These are phyloP conservation scores for Gracilinanus agilis DNA, from an alignment of 2,113 vertebrate genomes.

Conservation along the genomic window DNA sequence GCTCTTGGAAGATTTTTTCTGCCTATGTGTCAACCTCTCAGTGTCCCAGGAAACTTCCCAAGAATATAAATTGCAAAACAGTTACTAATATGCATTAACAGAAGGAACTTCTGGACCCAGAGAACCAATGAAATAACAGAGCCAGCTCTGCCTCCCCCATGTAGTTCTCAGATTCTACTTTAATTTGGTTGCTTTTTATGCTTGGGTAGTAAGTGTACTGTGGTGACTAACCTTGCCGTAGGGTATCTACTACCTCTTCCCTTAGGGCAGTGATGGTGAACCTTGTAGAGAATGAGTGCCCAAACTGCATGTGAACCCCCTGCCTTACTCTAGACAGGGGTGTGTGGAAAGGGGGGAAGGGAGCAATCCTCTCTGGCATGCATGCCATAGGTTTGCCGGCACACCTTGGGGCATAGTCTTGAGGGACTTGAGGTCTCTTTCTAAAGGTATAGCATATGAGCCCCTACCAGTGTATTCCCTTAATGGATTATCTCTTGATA, in stretches of 20 bases:
- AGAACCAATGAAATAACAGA: neutral
- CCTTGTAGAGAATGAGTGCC: too few relatives aligned
- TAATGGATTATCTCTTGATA: neutral
- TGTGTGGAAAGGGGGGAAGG: too few relatives aligned
- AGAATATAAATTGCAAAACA: neutral
- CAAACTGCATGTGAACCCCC: too few relatives aligned
- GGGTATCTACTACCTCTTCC: neutral
- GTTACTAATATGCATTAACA: neutral
- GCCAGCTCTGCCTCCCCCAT: neutral
- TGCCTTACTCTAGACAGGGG: too few relatives aligned
- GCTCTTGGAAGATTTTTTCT: neutral
- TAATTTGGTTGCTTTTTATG: neutral
- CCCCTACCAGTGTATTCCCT: neutral
- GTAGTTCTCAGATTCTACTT: neutral
- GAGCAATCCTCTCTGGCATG: too few relatives aligned
- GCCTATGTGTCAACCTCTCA: neutral
- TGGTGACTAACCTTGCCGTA: neutral
- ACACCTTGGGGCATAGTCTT: neutral
- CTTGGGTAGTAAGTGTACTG: neutral
- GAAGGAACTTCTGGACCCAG: too few relatives aligned
- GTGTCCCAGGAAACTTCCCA: neutral
- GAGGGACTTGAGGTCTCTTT: neutral
- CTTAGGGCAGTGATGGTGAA: too few relatives aligned
- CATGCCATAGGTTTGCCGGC: too few relatives aligned
- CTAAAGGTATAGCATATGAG: neutral